Percentiles rank a stretch among this genome's conserved stretches.
These are phyloP conservation scores for Hydrozoanthus gracilis DNA, from an alignment of 92 coral and sea anemone genomes.

Conservation along the genomic window DNA sequence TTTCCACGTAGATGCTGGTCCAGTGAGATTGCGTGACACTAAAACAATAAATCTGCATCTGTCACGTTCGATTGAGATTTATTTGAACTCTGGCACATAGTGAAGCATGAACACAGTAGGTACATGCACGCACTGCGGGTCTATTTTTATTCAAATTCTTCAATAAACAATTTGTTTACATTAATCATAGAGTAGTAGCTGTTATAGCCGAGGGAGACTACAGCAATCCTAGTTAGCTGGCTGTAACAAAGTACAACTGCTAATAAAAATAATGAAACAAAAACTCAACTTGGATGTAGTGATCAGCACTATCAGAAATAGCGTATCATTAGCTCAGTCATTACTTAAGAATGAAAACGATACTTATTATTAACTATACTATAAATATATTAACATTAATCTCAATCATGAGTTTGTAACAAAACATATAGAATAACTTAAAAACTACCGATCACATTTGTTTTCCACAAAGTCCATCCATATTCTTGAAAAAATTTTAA, in stretches of 20 bases:
- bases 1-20: too few relatives aligned
- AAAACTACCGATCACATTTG: constrained; percentile 14
- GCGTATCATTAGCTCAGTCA: not conserved
- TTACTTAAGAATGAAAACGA: constrained; percentile 3
- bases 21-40: too few relatives aligned
- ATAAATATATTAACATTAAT: not conserved
- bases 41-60: too few relatives aligned
- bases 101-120: too few relatives aligned
- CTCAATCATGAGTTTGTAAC: not conserved
- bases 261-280: not conserved
- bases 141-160: too few relatives aligned
- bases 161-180: not conserved
- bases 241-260: constrained; percentile 4
- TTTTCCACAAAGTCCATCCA: constrained; percentile 11
- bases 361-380: not conserved
- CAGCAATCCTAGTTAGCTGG: constrained; percentile 1
- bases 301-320: not conserved
- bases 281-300: constrained; percentile 9
- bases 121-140: too few relatives aligned
- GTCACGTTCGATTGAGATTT: too few relatives aligned
- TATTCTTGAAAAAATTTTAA: not conserved
- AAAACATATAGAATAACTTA: constrained; percentile 3
- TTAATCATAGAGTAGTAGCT: constrained; percentile 11
- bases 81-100: too few relatives aligned
- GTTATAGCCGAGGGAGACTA: too few relatives aligned